Base-by-base conservation (phyloP, 1,140 invertebrate species). In the Zophobas atratus region DNA sequence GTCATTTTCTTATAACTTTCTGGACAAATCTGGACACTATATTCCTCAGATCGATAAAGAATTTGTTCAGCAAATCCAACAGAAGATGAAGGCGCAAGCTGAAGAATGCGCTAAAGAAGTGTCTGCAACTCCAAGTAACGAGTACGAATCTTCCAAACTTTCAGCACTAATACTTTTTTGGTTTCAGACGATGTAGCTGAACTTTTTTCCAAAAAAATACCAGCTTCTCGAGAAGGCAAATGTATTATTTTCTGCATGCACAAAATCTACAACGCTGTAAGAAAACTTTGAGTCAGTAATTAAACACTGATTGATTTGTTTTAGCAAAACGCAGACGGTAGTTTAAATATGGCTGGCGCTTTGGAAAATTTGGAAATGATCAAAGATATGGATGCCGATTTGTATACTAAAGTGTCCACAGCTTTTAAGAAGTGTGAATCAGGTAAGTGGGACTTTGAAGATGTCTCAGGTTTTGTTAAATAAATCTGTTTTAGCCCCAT, bases 241-340 rank as follows among this genome's bases (percentile, higher is more conserved):
- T 80, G 79, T 41, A 73, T 80, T 35, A 57, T 80, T 6, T 78
- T 63, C 4, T 80, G 79, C 53, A 36, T 80, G n/a, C 57, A 80
- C 43, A 76, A 80, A 70, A 6, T 51, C 8, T 70, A 75, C 55
- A 70, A 60, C 46, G 39, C 78, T 6, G 79, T 80, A 78, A 78
- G 77, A 76, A 20, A 20, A 20, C 20, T 20, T 20, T 20, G 20
- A 20, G 20, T 20, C 20, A 20, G 20, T 20, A 20, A 8, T 75
- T 53, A 1, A 75, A 20, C 3, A 39, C 34, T n/a, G n/a, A 41
- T 1, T 33, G 2, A 34, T 38, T 72, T 53, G 39, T 73, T 77
- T 5, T 36, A 80, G 79, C 72, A 78, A 77, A 73, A 76, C 34
- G 76, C 70, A 38, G 77, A 78, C 56, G 79, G 79, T 3, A 57